phyloP scores from a whole-genome alignment of 2,888 invertebrate species.

The Molanna angustata region DNA sequence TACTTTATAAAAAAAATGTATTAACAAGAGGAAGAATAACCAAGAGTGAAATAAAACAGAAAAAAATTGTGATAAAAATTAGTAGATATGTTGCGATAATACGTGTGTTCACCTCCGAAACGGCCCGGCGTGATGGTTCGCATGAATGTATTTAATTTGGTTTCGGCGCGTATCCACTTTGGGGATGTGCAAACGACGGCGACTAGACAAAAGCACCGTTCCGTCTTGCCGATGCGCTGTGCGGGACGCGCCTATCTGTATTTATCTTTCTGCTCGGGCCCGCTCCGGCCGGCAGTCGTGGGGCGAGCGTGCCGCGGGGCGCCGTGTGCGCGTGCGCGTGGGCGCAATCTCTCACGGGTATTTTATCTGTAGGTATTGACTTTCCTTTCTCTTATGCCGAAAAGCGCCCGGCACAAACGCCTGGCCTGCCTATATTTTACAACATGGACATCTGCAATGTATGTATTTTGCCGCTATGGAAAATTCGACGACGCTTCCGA shows the following conservation, averaged over 20 bases:
- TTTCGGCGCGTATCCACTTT: background rate
- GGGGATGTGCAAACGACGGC: background rate
- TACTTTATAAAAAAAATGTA: no score
- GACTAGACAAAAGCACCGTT: background rate
- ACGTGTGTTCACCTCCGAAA: no score
- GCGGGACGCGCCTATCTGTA: background rate
- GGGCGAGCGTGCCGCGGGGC: constrained; percentile 4
- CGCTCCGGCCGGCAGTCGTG: background rate
- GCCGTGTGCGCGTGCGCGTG: constrained; percentile 18
- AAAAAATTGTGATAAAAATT: no score
- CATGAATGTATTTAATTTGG: no score
- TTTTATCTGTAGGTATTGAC: constrained; percentile 23
- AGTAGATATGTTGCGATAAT: no score
- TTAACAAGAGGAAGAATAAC: no score
- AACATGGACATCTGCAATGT: constrained; percentile 21
- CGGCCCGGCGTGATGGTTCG: no score
- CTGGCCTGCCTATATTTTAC: no score
- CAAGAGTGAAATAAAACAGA: no score
- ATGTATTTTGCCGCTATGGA: no score
- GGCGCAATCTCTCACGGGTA: constrained; percentile 18
- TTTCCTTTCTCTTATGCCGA: constrained; percentile 11
- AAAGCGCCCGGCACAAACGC: no score
- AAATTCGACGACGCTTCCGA: no score
- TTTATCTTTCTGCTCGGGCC: constrained; percentile 2
- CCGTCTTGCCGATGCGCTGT: background rate